phyloP scores from a whole-genome alignment of 35 echinoderm and acorn worm genomes.

The Apostichopus japonicus region DNA sequence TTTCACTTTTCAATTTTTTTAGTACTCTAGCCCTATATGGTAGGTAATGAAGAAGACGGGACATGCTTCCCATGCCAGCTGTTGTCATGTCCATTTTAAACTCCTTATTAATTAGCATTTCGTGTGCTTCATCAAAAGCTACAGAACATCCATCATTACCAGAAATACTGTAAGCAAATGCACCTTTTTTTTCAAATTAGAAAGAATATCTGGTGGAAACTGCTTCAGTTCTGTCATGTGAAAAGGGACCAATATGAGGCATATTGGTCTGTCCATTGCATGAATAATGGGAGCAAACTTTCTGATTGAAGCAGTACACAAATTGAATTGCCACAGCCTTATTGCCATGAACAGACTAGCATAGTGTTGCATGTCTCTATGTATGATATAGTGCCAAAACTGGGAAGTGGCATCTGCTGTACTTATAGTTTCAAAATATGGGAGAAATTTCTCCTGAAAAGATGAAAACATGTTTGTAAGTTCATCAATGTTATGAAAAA shows the following conservation, averaged over 20 bases:
- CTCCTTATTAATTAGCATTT: conserved; percentile 70
- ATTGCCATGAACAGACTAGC: too few relatives aligned
- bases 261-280: conserved; percentile 63
- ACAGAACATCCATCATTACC: conserved; percentile 46
- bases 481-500: too few relatives aligned
- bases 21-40: background rate
- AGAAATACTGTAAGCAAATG: conserved; percentile 63
- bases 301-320: too few relatives aligned
- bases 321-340: too few relatives aligned
- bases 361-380: too few relatives aligned
- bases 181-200: conserved; percentile 39
- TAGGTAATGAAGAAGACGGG: conserved; percentile 29
- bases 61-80: conserved; percentile 1
- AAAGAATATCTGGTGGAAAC: conserved; percentile 28
- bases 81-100: conserved; percentile 63
- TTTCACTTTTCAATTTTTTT: background rate
- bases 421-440: too few relatives aligned
- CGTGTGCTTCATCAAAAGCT: conserved; percentile 75
- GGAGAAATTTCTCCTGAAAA: too few relatives aligned
- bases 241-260: conserved; percentile 49
- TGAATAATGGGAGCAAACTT: conserved; percentile 58
- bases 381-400: too few relatives aligned
- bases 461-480: too few relatives aligned
- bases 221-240: conserved; percentile 50
- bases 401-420: too few relatives aligned